Base-by-base conservation (phyloP, 2,797 vertebrate species). In the Rallus crepitans region DNA sequence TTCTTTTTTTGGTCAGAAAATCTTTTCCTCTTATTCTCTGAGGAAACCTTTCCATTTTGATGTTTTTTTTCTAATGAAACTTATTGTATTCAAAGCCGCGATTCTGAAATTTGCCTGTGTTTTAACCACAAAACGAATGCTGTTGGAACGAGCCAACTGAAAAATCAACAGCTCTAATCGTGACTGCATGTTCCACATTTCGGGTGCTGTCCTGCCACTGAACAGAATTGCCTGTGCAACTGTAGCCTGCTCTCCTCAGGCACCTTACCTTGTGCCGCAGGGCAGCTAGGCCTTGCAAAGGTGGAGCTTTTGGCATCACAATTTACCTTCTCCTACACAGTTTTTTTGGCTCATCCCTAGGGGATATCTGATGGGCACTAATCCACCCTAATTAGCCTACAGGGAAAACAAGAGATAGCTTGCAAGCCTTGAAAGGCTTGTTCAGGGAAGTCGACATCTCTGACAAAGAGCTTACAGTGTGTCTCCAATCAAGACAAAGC, bases 341-440 rank as follows among this genome's bases (percentile, higher is more conserved):
- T 23, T 47, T 11, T 75, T 90, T 89, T 89, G 89, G 45, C 33
- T 85, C 84, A 85, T 92, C 91, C 87, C 85, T 85, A 61, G 27
- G 15, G 59, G 39, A 14, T 35, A 82, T 82, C 64, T 73, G 77
- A 83, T 72, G 88, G 93, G 78, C 4, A 0, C 45, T 93, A 97
- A 95, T 94, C 94, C 92, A 93, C 47, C 27, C 53, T 92, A 92
- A 96, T 96, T 90, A 96, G 81, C 45, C 83, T 0, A 84, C 81
- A 78, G 86, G 71, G 86, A 90, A 94, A 93, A 93, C 82, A 96
- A 79, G 71, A 93, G 91, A 95, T 80, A 93, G 86, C 61, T 90
- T 79, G 17, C 88, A 72, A 89, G 81, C 31, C 81, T 90, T 96
- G 88, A 92, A 94, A 94, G 47, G 64, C 68, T 95, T 82, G 81